Base-by-base conservation (phyloP, 2,888 invertebrate genomes). In the Taenaris catops region DNA sequence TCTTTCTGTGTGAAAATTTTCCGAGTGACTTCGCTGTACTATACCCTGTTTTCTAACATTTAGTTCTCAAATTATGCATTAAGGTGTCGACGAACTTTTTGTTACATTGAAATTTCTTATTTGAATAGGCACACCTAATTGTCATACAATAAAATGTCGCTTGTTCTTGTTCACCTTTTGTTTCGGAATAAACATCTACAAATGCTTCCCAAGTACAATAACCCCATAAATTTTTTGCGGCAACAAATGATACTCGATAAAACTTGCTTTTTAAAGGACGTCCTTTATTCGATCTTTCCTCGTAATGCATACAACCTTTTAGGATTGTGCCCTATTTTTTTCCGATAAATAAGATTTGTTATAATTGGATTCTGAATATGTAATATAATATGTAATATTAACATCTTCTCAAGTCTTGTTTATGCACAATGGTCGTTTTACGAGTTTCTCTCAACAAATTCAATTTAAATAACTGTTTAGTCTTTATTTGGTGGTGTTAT, bases 201-300 rank as follows among this genome's bases (percentile, higher is more conserved):
- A 14, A 14, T 14, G 4, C 3, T 14, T 3, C 4, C n/a, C n/a
- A n/a, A 26, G 17, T 9, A 9, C 17, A 16, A 26, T 26, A n/a
- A 12, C 18, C 32, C 12, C 8, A 12, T 11, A 6, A n/a, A 8
- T 23, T 19, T 25, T 33, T 25, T 18, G 8, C 8, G 17, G 4
- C 3, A 17, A 17, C 18, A 7, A 19, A 2, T 19, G 10, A 17
- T 7, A 18, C 11, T 6, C 10, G 7, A 28, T 28, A 11, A 14
- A 20, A 12, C 14, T n/a, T n/a, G n/a, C 2, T 21, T 11, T 10
- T 23, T 28, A 12, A 23, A 23, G n/a, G 4, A 24, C 19, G 38
- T 28, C 38, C 28, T 38, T 27, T 18, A 10, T 19, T 18, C 24
- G 38, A 24, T 26, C 20, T 37, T 23, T 38, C 14, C 6, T 27